Conservation (phyloP, 2,797 vertebrate species). For the Rachycentron canadum region DNA sequence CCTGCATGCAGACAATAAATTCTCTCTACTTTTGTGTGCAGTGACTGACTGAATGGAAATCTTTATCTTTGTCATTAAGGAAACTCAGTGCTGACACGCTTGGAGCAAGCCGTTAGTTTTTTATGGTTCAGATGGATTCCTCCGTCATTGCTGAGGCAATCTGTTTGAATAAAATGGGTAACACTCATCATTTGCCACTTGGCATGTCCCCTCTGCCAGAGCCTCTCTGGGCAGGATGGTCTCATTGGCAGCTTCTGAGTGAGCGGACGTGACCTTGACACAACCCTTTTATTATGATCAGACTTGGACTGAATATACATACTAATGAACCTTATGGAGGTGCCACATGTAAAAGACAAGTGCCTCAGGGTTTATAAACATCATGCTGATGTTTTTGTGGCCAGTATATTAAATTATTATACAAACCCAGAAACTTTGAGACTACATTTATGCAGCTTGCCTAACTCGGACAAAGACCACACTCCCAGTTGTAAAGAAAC, state of each 20-base stretch:
- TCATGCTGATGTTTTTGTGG: background rate
- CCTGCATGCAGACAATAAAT: background rate
- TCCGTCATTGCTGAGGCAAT: slow-evolving; percentile 25
- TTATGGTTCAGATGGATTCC: slow-evolving; percentile 29
- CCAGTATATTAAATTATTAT: background rate
- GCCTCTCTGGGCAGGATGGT: slow-evolving; percentile 6
- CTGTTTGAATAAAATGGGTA: slow-evolving; percentile 52
- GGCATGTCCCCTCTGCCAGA: slow-evolving; percentile 42
- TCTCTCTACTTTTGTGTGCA: background rate
- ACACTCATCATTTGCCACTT: slow-evolving; percentile 57
- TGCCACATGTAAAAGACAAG: background rate
- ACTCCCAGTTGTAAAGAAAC: background rate
- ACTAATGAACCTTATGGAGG: background rate
- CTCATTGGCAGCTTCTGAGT: slow-evolving; percentile 39
- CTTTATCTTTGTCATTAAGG: background rate
- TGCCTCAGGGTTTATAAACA: slow-evolving; percentile 20
- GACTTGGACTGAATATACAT: slow-evolving; percentile 3
- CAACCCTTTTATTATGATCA: slow-evolving; percentile 17
- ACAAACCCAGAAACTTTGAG: too few species aligned
- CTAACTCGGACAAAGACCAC: background rate
- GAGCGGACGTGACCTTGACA: slow-evolving; percentile 54
- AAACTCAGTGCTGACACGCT: background rate
- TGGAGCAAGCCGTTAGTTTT: background rate
- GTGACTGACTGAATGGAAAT: background rate
- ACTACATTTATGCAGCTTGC: background rate